Evolutionary conservation across 2,888 invertebrate genomes (phyloP), one percentile per base, ranked within the genome.

Genomic region (Melieria omissa): DNA sequence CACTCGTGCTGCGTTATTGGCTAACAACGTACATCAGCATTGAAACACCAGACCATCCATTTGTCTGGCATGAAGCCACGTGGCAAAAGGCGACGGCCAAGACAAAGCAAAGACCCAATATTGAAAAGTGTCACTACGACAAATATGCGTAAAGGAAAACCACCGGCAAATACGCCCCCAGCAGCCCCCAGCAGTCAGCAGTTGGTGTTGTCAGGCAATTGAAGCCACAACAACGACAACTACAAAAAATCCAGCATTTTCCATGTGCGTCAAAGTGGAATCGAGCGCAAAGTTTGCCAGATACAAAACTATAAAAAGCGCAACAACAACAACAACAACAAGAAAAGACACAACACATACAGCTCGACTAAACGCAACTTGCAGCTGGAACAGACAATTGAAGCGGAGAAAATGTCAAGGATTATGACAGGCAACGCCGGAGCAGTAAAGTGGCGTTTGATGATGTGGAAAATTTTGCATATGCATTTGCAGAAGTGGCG

Each of bases 391-490:
- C 5, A 55, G 4, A 44, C 42, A 4, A 8, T 16, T 3, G 44
- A 41, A 12, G 4, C 14, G 46, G 9, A n/a, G 45, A 14, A 46
- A 69, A 55, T 55, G 55, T 57, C 47, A 58, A 47, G 62, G 63
- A 63, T 63, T 69, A 69, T 63, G 63, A 4, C 14, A 16, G n/a
- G 14, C 65, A 6, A 16, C n/a, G 44, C 16, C 54, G 9, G 44
- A 54, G 57, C 45, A 69, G 62, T 63, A 69, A 69, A 69, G 69
- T 69, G 69, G 45, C 45, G 54, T 62, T 69, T 63, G 69, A 69
- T 70, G 65, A 58, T 64, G 70, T 70, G 70, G 70, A 70, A 64
- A 65, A 70, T 70, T 64, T 65, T 64, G 58, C 64, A 70, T 70
- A 70, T 70, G 58, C 65, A 58, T 44, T 57, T 64, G 49, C 65